phyloP scores from a whole-genome alignment of 2,888 invertebrate species.

The Andrena hattorfiana region DNA sequence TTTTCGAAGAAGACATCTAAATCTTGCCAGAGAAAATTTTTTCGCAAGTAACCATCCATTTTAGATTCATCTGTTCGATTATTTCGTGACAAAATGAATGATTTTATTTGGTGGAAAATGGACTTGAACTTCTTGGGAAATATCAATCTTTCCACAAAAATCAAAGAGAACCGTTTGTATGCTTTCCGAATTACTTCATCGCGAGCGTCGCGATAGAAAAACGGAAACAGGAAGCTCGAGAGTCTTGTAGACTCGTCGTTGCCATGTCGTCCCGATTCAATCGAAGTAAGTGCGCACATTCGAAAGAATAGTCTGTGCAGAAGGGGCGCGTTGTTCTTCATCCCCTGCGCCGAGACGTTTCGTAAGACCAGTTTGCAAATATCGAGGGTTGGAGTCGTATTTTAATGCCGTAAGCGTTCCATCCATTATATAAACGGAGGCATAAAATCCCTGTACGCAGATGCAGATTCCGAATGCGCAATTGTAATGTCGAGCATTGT shows the following conservation, averaged over 20 bases:
- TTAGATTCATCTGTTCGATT: background rate
- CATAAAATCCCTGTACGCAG: conserved; percentile 13
- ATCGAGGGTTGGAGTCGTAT: conserved; percentile 38
- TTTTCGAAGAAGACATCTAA: background rate
- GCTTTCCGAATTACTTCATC: background rate
- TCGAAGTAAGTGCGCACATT: conserved; percentile 25
- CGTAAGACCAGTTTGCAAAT: conserved; percentile 53
- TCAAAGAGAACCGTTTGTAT: background rate
- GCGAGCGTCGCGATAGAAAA: background rate
- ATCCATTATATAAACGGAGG: conserved; percentile 17
- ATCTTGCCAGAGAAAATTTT: too few species aligned
- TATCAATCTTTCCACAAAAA: background rate
- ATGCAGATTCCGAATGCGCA: background rate
- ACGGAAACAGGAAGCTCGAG: background rate
- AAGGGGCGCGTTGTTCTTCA: conserved; percentile 45
- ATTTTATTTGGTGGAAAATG: conserved; percentile 29
- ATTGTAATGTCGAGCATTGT: conserved; percentile 15
- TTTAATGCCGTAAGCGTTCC: conserved; percentile 26
- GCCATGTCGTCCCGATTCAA: conserved; percentile 29
- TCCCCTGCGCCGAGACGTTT: conserved; percentile 22
- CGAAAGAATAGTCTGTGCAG: conserved; percentile 28
- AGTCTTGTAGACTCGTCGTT: conserved; percentile 15
- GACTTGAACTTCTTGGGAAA: background rate
- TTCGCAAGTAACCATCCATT: background rate
- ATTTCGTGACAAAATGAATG: conserved; percentile 13